These are phyloP conservation scores for Apodemus agrarius DNA, from an alignment of 2,797 vertebrate species.

Conservation along the genomic window DNA sequence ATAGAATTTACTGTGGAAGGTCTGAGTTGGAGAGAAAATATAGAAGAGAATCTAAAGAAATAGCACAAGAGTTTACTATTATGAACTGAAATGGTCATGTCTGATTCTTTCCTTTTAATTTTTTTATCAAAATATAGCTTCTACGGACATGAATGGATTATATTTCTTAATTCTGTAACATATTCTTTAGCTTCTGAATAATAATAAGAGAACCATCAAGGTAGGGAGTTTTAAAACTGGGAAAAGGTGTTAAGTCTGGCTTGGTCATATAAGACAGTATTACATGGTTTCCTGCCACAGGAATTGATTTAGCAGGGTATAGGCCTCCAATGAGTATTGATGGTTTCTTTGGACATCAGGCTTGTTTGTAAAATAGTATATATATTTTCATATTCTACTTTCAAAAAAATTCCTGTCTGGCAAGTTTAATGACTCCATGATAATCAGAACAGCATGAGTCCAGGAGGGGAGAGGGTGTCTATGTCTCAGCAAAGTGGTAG, in stretches of 20 bases:
- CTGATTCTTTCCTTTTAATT: not conserved
- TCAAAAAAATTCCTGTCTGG: not conserved
- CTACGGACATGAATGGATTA: not conserved
- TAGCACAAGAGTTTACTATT: not conserved
- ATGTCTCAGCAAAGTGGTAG: not conserved
- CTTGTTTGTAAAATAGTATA: not conserved
- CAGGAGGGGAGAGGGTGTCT: not conserved
- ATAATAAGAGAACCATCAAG: not conserved
- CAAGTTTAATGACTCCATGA: not conserved
- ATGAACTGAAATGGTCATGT: not conserved
- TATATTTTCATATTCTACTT: not conserved
- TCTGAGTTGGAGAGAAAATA: not conserved
- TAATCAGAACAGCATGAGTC: not conserved
- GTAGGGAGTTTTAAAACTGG: fast-evolving
- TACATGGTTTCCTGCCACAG: not conserved
- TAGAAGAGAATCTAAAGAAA: not conserved
- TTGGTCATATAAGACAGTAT: not conserved
- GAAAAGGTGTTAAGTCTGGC: not conserved
- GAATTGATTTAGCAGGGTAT: not conserved
- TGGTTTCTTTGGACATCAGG: not conserved
- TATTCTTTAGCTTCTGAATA: not conserved
- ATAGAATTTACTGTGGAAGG: not conserved
- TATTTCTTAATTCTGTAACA: not conserved
- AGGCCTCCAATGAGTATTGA: not conserved
- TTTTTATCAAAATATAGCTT: not conserved